Conservation (phyloP, 2,888 invertebrate species). For the Nomada goodeniana region DNA sequence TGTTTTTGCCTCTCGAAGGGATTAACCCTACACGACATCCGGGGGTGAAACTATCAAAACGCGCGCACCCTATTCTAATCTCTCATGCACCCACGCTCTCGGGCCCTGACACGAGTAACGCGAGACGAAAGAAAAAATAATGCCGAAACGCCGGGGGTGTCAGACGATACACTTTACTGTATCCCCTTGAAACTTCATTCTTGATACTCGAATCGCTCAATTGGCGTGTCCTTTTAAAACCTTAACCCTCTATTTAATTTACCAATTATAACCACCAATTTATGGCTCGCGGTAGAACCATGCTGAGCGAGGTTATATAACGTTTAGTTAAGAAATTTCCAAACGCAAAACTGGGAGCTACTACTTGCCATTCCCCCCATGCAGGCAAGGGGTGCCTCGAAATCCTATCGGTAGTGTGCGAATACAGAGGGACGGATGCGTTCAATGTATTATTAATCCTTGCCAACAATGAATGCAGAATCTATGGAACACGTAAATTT, state of each 20-base stretch:
- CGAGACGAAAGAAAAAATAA: constrained; percentile 34
- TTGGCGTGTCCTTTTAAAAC: neutral
- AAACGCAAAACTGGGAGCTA: constrained; percentile 11
- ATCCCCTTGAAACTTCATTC: neutral
- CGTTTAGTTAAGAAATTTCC: constrained; percentile 34
- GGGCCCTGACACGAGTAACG: constrained; percentile 66
- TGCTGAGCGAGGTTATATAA: constrained; percentile 6
- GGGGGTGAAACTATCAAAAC: constrained; percentile 67
- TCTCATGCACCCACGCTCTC: constrained; percentile 69
- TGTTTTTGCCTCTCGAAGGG: constrained; percentile 72
- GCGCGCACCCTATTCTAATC: constrained; percentile 68
- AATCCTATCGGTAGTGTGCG: constrained; percentile 44
- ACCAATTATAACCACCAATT: neutral
- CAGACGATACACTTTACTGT: constrained; percentile 6
- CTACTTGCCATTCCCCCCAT: constrained; percentile 23
- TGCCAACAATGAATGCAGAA: constrained; percentile 73
- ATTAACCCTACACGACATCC: constrained; percentile 34
- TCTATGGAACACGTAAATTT: constrained; percentile 74
- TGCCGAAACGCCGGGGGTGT: neutral
- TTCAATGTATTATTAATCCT: constrained; percentile 78
- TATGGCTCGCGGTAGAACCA: neutral
- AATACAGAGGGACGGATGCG: constrained; percentile 46
- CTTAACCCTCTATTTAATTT: neutral
- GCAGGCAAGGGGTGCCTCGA: constrained; percentile 5
- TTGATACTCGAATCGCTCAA: neutral